Evolutionary conservation across 35 echinoderm and acorn worm species (phyloP).

Genomic region (Anneissia japonica): DNA sequence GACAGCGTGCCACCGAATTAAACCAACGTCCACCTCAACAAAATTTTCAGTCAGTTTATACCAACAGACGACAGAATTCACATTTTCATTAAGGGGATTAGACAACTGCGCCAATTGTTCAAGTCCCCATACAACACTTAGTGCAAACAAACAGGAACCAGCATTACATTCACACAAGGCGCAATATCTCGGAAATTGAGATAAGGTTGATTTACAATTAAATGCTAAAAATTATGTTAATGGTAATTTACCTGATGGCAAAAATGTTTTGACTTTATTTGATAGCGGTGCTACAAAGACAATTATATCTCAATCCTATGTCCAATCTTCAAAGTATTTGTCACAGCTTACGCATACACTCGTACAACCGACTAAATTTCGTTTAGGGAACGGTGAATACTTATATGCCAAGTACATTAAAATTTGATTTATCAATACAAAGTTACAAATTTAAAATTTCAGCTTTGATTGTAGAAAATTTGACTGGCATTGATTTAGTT

Average conservation of each 20-base stretch:
- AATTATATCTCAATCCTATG: slow-evolving; percentile 30
- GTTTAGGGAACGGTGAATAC: slow-evolving; percentile 24
- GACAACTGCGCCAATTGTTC: background rate
- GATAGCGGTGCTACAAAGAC: slow-evolving; percentile 33
- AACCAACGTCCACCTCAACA: no score
- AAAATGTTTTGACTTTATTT: slow-evolving; percentile 30
- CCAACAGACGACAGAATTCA: no score
- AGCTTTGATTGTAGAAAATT: slow-evolving; percentile 8
- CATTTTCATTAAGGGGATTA: no score
- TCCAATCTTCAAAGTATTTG: slow-evolving; percentile 7
- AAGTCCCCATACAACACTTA: background rate
- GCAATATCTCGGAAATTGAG: background rate
- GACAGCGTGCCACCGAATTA: no score
- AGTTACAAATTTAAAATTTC: slow-evolving; percentile 19
- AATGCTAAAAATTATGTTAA: slow-evolving; percentile 22
- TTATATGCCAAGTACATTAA: background rate
- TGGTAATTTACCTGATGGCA: slow-evolving; percentile 8
- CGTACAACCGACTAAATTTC: background rate
- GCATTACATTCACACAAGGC: no score
- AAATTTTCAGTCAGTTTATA: no score
- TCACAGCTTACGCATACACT: background rate
- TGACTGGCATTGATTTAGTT: slow-evolving; percentile 19
- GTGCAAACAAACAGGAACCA: background rate
- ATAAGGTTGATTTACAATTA: slow-evolving; percentile 20
- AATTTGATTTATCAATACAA: slow-evolving; percentile 1